Evolutionary conservation across 2,888 invertebrate genomes (phyloP).

Genomic region (Agrotis clavis): DNA sequence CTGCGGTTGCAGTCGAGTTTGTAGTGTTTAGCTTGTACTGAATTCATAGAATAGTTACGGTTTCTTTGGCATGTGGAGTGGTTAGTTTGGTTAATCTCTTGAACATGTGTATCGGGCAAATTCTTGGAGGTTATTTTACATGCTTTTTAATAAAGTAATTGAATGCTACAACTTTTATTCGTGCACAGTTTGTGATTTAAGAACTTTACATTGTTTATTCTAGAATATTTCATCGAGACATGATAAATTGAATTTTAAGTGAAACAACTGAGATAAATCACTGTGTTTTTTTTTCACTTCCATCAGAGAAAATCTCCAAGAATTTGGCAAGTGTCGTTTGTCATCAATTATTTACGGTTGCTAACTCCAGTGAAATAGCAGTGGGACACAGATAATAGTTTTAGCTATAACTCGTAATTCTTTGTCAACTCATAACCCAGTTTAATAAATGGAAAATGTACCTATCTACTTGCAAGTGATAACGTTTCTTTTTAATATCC

Average conservation of each 20-base stretch:
- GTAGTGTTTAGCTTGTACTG: constrained; percentile 84
- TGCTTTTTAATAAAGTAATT: constrained; percentile 38
- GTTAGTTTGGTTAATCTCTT: constrained; percentile 77
- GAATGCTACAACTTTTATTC: constrained; percentile 14
- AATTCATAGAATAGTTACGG: constrained; percentile 86
- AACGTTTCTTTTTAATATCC: neutral
- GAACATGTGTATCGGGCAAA: constrained; percentile 78
- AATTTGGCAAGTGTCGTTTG: constrained; percentile 62
- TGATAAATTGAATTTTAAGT: constrained; percentile 67
- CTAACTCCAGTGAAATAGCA: constrained; percentile 44
- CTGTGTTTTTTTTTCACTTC: constrained; percentile 54
- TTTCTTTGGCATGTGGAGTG: constrained; percentile 84
- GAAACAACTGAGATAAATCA: constrained; percentile 61
- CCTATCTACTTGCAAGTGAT: neutral
- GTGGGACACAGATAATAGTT: constrained; percentile 23
- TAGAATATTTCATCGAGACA: constrained; percentile 33
- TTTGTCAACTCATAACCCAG: neutral
- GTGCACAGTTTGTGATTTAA: constrained; percentile 17
- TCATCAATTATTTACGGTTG: constrained; percentile 59
- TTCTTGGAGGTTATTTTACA: constrained; percentile 68
- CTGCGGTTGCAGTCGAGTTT: constrained; percentile 85
- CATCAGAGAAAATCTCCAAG: constrained; percentile 54
- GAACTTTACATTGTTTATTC: constrained; percentile 27
- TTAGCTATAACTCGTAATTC: neutral
- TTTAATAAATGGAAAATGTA: neutral